Base-by-base conservation (phyloP, 2,888 invertebrate species). In the Pandemis corylana region DNA sequence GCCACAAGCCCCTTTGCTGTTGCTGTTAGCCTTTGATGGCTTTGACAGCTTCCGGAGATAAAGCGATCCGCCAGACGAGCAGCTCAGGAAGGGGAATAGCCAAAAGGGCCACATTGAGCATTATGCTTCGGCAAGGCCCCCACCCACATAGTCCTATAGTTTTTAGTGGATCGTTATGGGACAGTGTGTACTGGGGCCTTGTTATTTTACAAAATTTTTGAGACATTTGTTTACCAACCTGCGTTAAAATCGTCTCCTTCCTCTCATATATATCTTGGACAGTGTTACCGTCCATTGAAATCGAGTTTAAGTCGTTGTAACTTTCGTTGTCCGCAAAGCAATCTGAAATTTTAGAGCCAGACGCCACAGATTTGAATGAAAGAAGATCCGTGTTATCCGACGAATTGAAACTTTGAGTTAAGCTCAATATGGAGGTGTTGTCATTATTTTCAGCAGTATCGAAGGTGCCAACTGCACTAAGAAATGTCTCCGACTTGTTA, bases 231-330 rank as follows among this genome's bases (percentile, higher is more conserved):
- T 36, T 36, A 53, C 7, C 2, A 83, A 89, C 90, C 82, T 86
- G 82, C 53, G 77, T 75, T 53, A 80, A 76, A 67, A 80, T 79
- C 42, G 79, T 78, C 42, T 89, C 87, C 79, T 86, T 92, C 76
- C 89, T 87, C 78, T 92, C 92, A 83, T 86, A 91, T 82, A 93
- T 84, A 76, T 90, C 89, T 63, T 82, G 84, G 5, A 93, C 82
- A 5, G 89, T 87, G 73, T 71, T 81, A 7, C 74, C 67, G 59
- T 79, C 79, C 5, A 44, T 5, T 78, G 70, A 70, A 76, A 71
- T 28, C 76, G 75, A 6, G 68, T 62, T 77, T 75, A 77, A 76
- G 41, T 72, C 73, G 68, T 78, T 80, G 56, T 81, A 81, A 6
- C 84, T 76, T 75, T 87, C 87, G 76, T 80, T 88, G 59, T 88